phyloP scores from a whole-genome alignment of 2,113 vertebrate species.

The Blennius ocellaris region DNA sequence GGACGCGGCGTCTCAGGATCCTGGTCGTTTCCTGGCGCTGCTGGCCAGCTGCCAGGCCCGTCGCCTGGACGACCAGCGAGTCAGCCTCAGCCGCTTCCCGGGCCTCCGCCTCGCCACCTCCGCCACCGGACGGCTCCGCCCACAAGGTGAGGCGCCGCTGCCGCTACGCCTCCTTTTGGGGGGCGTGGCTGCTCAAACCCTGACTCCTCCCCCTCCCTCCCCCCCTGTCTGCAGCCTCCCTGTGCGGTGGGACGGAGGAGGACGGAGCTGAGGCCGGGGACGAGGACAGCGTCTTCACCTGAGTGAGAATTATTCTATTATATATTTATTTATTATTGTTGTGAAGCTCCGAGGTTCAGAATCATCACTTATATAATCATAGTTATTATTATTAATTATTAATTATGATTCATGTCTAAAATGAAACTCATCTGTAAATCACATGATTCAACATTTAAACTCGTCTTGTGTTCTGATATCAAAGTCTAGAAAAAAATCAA shows the following conservation, averaged over 20 bases:
- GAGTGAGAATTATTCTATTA: no score
- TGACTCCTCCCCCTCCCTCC: slow-evolving; percentile 52
- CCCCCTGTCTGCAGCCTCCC: slow-evolving; percentile 11
- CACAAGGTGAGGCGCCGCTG: slow-evolving; percentile 45
- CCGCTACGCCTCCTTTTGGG: no score
- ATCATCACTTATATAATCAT: no score
- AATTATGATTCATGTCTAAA: no score
- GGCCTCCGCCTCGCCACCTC: slow-evolving; percentile 88
- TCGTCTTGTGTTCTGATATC: no score
- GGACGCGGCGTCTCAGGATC: slow-evolving; percentile 83
- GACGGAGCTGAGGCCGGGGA: slow-evolving; percentile 79
- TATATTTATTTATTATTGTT: no score
- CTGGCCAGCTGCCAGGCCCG: slow-evolving; percentile 93
- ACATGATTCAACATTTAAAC: no score
- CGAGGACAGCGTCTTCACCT: slow-evolving; percentile 93
- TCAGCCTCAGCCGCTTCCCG: slow-evolving; percentile 86
- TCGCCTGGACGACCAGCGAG: slow-evolving; percentile 92
- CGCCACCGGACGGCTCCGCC: slow-evolving; percentile 51
- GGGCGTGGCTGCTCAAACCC: neutral
- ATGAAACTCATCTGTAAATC: no score
- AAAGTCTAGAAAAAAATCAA: no score
- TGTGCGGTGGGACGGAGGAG: slow-evolving; percentile 83
- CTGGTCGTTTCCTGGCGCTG: slow-evolving; percentile 92
- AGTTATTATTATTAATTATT: no score
- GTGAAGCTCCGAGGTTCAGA: no score